Evolutionary conservation across 2,888 invertebrate species (phyloP), one percentile per base, ranked within the genome.

Genomic region (Electrophaes corylata): DNA sequence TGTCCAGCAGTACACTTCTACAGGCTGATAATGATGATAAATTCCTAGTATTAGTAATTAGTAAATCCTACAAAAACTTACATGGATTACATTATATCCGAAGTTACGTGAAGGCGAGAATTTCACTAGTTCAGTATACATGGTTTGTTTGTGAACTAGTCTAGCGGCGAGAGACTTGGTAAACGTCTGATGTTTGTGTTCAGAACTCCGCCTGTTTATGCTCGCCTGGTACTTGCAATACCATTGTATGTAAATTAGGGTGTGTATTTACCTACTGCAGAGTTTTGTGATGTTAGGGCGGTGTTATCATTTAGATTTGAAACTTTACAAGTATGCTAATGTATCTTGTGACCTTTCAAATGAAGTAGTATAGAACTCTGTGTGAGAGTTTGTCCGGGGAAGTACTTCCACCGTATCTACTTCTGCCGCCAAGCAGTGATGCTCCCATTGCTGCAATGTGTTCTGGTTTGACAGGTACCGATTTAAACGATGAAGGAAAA

Each of bases 151-250:
- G 49, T 33, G 29, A 59, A 50, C 41, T 43, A 43, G 10, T 37
- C 11, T 23, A 23, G 53, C n/a, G 11, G 48, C 18, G 35, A 47
- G 35, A 47, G 11, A 16, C 19, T 35, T 16, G 16, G 55, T 31
- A 49, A 57, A 57, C 57, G 57, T 46, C 47, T 57, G 57, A 41
- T 57, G 57, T 53, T 57, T 57, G 54, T 49, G 43, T 51, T 26
- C 6, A 37, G 19, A 57, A 44, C 57, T 54, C 40, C 46, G 26
- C 14, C 33, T 44, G 54, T 53, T 54, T 61, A 57, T 61, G 61
- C 23, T 41, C 37, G 12, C 52, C 50, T 57, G 46, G 60, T 57
- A 47, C 54, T 51, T 49, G 11, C 14, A 8, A 20, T 10, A 11
- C 39, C 33, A 50, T 35, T 35, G 11, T 41, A 46, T 37, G 51